Evolutionary conservation across 2,113 vertebrate species (phyloP).

Genomic region (Amphilophus citrinellus): DNA sequence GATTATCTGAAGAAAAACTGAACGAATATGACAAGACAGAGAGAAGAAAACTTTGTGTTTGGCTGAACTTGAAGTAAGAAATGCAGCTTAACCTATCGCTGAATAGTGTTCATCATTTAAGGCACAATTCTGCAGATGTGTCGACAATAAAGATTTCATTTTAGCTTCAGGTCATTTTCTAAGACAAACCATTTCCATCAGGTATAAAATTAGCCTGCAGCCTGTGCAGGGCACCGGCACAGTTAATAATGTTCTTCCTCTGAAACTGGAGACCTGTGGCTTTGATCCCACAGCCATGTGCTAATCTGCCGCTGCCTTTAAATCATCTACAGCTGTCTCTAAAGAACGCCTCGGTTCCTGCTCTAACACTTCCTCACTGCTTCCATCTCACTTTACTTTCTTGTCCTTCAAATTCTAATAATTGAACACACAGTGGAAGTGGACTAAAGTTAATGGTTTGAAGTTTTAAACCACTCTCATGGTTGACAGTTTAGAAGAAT

Average conservation of each 20-base stretch:
- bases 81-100: neutral
- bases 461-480: neutral
- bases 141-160: neutral
- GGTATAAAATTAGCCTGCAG: conserved; percentile 11
- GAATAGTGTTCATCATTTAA: neutral
- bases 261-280: neutral
- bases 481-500: neutral
- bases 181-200: conserved; percentile 8
- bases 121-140: neutral
- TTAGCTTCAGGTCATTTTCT: neutral
- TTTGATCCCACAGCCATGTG: conserved; percentile 4
- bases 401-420: neutral
- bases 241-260: conserved; percentile 40
- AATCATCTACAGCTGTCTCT: conserved; percentile 23
- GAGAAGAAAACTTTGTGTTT: neutral
- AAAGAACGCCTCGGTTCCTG: neutral
- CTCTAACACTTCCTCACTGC: neutral
- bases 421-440: neutral
- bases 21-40: conserved; percentile 2
- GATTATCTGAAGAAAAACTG: conserved; percentile 22
- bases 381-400: neutral
- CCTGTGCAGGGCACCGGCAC: neutral
- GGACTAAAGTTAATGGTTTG: neutral
- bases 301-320: conserved; percentile 27
- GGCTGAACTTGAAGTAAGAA: neutral